A percentile compares a stretch with the other conserved stretches of the same genome.
Evolutionary conservation across 2,113 vertebrate genomes (phyloP).

Genomic region (Barbus barbus): DNA sequence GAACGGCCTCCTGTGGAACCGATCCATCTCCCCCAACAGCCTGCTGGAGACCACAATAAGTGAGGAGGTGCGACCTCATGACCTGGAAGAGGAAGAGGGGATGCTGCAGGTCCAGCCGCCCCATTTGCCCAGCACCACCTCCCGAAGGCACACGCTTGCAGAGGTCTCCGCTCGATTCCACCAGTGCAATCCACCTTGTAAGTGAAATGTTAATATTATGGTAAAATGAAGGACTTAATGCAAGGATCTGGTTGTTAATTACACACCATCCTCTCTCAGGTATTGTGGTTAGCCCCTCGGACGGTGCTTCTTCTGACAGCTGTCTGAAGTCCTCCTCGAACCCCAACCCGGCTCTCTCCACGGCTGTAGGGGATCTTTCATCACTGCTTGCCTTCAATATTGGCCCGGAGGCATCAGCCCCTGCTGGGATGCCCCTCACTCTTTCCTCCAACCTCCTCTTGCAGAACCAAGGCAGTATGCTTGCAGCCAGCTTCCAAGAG

Average conservation of each 20-base stretch:
- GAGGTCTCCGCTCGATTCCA: conserved; percentile 88
- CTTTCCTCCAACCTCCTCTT: conserved; percentile 87
- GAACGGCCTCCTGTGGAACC: conserved; percentile 80
- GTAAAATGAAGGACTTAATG: background rate
- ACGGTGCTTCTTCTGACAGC: conserved; percentile 90
- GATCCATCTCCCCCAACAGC: conserved; percentile 86
- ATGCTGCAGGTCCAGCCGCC: conserved; percentile 70
- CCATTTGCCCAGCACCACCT: conserved; percentile 75
- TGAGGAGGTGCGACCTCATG: conserved; percentile 84
- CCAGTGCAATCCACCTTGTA: conserved; percentile 85
- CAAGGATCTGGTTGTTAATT: background rate
- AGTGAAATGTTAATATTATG: conserved; percentile 61
- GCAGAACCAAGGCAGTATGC: conserved; percentile 82
- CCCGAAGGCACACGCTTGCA: conserved; percentile 89
- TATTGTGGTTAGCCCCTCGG: conserved; percentile 84
- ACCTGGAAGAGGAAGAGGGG: conserved; percentile 82
- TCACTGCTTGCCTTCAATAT: conserved; percentile 73
- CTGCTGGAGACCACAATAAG: conserved; percentile 87
- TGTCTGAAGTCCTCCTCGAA: conserved; percentile 83
- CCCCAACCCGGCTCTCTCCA: conserved; percentile 64
- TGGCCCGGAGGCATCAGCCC: conserved; percentile 68
- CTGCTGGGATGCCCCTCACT: conserved; percentile 75
- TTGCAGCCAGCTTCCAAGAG: conserved; percentile 88
- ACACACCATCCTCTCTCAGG: conserved; percentile 67
- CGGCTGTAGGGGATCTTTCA: conserved; percentile 71